These are phyloP conservation scores for Conchocele bisecta DNA, from an alignment of 2,888 invertebrate species.

Conservation along the genomic window DNA sequence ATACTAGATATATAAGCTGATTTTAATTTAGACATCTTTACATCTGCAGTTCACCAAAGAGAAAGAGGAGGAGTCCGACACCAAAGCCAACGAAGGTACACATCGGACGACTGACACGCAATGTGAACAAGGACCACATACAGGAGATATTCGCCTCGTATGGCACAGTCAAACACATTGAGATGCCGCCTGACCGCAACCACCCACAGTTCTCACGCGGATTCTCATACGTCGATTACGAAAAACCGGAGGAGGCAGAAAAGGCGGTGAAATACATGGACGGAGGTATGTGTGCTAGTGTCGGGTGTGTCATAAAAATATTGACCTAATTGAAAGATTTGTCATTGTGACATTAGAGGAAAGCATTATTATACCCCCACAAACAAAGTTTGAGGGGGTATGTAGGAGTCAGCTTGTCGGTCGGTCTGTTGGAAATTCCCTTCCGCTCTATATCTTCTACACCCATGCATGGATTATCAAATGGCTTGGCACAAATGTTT, in stretches of 20 bases:
- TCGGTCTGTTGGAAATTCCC: no score
- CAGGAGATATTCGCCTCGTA: conserved; percentile 83
- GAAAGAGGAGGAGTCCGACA: conserved; percentile 90
- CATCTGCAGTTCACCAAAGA: conserved; percentile 82
- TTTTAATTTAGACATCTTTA: not conserved
- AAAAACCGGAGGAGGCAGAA: conserved; percentile 96
- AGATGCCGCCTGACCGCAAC: conserved; percentile 93
- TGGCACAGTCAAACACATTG: conserved; percentile 91
- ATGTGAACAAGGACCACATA: conserved; percentile 89
- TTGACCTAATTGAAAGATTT: no score
- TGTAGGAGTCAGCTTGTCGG: no score
- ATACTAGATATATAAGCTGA: no score
- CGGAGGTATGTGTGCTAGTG: conserved; percentile 92
- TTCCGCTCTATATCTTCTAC: no score
- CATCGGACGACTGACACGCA: conserved; percentile 94
- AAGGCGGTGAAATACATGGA: conserved; percentile 99
- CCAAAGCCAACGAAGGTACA: conserved; percentile 97
- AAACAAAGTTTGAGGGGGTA: no score
- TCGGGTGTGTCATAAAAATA: no score
- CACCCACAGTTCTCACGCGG: conserved; percentile 95
- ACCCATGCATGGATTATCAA: no score
- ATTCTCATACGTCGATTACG: conserved; percentile 97
- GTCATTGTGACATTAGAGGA: no score
- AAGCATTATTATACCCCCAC: no score
- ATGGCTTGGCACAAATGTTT: no score